Evolutionary conservation across 2,888 invertebrate genomes (phyloP).

Genomic region (Cheiracanthium punctorium): DNA sequence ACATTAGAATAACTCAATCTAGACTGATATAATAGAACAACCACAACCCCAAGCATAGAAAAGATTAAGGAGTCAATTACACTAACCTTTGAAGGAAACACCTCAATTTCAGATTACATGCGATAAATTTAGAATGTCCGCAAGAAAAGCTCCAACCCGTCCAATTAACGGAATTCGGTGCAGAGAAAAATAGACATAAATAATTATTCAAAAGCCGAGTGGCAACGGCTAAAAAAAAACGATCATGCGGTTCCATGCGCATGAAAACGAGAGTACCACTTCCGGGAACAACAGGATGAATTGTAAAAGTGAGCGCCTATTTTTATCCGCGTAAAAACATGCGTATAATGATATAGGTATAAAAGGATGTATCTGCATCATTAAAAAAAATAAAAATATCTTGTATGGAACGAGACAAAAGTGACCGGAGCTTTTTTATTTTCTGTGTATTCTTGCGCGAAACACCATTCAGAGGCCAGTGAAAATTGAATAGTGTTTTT

Average conservation of each 20-base stretch:
- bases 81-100: neutral
- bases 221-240: neutral
- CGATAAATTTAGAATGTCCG: neutral
- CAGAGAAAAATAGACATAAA: neutral
- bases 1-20: too few relatives aligned
- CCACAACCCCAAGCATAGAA: too few relatives aligned
- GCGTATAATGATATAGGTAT: neutral
- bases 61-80: too few relatives aligned
- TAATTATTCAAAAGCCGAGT: neutral
- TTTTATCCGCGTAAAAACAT: neutral
- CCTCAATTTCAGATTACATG: neutral
- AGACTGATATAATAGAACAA: too few relatives aligned
- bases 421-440: too few relatives aligned
- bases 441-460: too few relatives aligned
- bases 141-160: neutral
- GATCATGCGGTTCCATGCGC: neutral
- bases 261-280: neutral
- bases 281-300: slow-evolving; percentile 2
- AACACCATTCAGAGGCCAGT: too few relatives aligned
- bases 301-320: neutral
- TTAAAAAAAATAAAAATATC: neutral
- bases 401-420: neutral
- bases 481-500: too few relatives aligned
- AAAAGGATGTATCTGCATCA: too few relatives aligned
- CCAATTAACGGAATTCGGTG: neutral